Evolutionary conservation across 2,888 invertebrate genomes (phyloP).

Genomic region (Chymomyza caudatula): DNA sequence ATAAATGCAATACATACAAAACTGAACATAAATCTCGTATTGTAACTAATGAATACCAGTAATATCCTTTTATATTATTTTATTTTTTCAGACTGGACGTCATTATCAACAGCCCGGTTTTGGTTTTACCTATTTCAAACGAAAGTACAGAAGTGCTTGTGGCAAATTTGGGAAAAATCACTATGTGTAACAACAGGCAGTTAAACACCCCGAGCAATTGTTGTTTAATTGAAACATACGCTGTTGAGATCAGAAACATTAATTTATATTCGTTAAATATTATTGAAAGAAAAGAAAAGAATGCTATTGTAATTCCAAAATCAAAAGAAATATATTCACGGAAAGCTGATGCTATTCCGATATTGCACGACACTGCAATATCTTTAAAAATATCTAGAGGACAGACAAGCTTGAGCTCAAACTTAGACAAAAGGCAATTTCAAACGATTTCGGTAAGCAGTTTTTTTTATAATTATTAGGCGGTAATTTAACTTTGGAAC

Average conservation of each 20-base stretch:
- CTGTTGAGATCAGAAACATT: constrained; percentile 89
- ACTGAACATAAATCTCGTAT: no score
- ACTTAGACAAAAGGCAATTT: constrained; percentile 25
- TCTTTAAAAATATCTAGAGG: constrained; percentile 80
- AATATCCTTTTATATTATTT: no score
- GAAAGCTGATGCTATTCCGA: constrained; percentile 86
- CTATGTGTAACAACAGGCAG: constrained; percentile 79
- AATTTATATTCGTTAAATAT: constrained; percentile 90
- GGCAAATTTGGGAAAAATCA: constrained; percentile 94
- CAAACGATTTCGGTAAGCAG: constrained; percentile 46
- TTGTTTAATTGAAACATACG: constrained; percentile 78
- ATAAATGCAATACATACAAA: no score
- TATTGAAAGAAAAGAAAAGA: constrained; percentile 77
- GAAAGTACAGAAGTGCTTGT: constrained; percentile 91
- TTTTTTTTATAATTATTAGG: not conserved
- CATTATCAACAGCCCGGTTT: constrained; percentile 92
- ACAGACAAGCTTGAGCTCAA: constrained; percentile 1
- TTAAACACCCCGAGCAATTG: constrained; percentile 24
- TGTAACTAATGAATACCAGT: no score
- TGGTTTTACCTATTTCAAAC: constrained; percentile 89
- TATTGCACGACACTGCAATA: constrained; percentile 92
- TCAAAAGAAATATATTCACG: constrained; percentile 88
- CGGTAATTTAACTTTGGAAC: not conserved
- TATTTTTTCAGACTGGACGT: constrained; percentile 83
- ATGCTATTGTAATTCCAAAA: constrained; percentile 77